Base-by-base conservation (phyloP, 2,797 vertebrate species). In the Semaprochilodus insignis region DNA sequence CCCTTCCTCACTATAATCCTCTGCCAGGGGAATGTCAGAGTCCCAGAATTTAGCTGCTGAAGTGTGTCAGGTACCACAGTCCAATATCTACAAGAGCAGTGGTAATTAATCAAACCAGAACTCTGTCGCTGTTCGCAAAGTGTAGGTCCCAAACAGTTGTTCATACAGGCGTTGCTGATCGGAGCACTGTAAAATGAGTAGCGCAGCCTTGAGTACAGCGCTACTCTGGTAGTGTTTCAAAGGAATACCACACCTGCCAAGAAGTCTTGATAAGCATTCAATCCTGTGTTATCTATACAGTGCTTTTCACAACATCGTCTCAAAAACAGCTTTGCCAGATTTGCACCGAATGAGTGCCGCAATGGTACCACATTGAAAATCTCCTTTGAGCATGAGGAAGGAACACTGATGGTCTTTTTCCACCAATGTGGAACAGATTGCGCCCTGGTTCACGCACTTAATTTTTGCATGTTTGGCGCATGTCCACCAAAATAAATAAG, bases 31-130 rank as follows among this genome's bases (percentile, higher is more conserved):
- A 60, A 14, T 14, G 21, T 23, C 7, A 60, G 21, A 60, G 73
- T 75, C 73, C 34, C 21, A 59, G 71, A 54, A 31, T 54, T 77
- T 40, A 27, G 60, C 16, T 16, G 60, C 60, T 15, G 11, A 31
- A 21, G 34, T 40, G 60, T 62, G 27, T 23, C 34, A 59, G 51
- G 17, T 19, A 59, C 14, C 6, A 4, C 19, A 27, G 13, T 55
- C 65, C 8, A 2, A 14, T 19, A 44, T 40, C 21, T 54, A 36
- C 74, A 6, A 60, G 25, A 52, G 25, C 40, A 14, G 19, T 2
- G 52, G 72, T 23, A 81, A 70, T 60, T 36, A 76, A 77, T 63
- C 40, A 21, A 23, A 71, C 19, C 54, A 17, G 14, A 65, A 44
- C n/a, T 1, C 60, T 27, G 21, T 13, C 17, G 17, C 6, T 54